Evolutionary conservation across 2,888 invertebrate species (phyloP), one percentile per base, ranked within the genome.

Genomic region (Drosophila maculinotata): DNA sequence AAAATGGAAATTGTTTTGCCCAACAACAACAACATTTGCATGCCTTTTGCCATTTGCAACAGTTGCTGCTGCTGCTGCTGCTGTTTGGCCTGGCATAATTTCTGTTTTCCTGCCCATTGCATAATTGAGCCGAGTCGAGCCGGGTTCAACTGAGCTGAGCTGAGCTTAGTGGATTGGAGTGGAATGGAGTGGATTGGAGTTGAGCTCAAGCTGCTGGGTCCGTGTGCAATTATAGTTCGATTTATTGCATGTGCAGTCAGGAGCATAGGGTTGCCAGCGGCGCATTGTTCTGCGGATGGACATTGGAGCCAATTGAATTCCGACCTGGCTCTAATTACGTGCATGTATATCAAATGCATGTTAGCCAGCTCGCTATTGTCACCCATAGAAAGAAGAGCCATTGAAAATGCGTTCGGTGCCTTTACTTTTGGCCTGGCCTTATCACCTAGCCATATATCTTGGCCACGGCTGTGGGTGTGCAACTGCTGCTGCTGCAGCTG

Each of bases 1-100:
- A 86, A 88, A 89, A 88, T 89, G 81, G 82, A 89, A 88, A 87
- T 84, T 87, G 72, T 81, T 83, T 84, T 31, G 10, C 23, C 36
- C 52, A 49, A 67, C 44, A 42, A 35, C 38, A 57, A 33, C 56
- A 59, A 38, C 69, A 66, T 72, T 72, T 70, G 69, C 78, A 76
- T n/a, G n/a, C n/a, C n/a, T n/a, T n/a, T n/a, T n/a, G n/a, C n/a
- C n/a, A n/a, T n/a, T n/a, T n/a, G 20, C 20, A 20, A 20, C 20
- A 3, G 20, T 20, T 20, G 20, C 20, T 3, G 20, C 28, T 36
- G 48, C 42, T 44, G 66, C 42, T 57, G 51, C 51, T 35, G 23
- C 36, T 45, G 33, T 41, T 47, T 66, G 45, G 47, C 12, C 38
- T 53, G 41, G 60, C 59, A 59, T 78, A 66, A 68, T 75, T 68